Evolutionary conservation across 2,113 vertebrate genomes (phyloP).

Genomic region (Apus apus): DNA sequence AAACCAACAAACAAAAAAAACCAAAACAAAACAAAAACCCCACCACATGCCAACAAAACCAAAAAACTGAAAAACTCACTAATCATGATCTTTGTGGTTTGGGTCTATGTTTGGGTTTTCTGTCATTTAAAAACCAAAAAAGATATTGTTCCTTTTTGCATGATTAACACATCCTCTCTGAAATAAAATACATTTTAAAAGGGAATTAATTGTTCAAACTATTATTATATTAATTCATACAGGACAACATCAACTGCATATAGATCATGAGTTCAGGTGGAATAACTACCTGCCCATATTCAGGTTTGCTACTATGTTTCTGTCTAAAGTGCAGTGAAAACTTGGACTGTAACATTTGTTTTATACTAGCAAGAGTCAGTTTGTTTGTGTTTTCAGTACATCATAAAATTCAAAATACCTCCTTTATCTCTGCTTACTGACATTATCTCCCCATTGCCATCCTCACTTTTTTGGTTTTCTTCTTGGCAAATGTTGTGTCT

Average conservation of each 20-base stretch:
- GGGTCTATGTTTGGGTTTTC: neutral
- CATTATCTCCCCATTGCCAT: neutral
- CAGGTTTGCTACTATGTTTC: neutral
- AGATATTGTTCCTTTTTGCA: neutral
- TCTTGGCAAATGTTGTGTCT: neutral
- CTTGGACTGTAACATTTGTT: neutral
- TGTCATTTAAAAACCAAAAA: neutral
- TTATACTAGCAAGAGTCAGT: neutral
- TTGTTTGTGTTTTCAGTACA: neutral
- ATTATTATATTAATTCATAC: neutral
- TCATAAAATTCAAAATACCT: neutral
- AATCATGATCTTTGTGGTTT: neutral
- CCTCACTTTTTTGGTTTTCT: neutral
- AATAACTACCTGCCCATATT: neutral
- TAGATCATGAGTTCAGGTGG: neutral
- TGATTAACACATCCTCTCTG: neutral
- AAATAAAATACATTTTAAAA: neutral
- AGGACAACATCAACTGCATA: neutral
- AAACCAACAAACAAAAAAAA: too few species aligned
- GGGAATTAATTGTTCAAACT: neutral
- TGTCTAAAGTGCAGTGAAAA: neutral
- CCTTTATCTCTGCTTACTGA: neutral
- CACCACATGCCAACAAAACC: too few species aligned
- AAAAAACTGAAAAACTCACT: neutral
- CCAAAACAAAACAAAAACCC: too few species aligned